A percentile compares a stretch with the other conserved stretches of the same genome.
phyloP scores from a whole-genome alignment of 2,888 invertebrate species.

The Mesochorus sp. region DNA sequence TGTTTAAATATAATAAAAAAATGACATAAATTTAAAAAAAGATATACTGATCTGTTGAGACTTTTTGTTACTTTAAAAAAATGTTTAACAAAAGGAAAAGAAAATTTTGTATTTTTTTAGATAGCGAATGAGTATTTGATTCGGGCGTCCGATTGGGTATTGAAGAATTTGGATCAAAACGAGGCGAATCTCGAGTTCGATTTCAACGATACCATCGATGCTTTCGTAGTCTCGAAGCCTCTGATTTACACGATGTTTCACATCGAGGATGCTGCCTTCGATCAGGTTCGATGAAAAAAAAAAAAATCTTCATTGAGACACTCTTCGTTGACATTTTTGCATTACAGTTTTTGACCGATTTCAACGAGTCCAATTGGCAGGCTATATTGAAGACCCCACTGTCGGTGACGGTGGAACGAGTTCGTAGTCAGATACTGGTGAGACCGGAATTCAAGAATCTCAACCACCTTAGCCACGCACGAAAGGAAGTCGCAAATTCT shows the following conservation, averaged over 20 bases:
- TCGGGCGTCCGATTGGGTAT: conserved; percentile 87
- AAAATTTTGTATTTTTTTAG: conserved; percentile 79
- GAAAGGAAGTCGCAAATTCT: conserved; percentile 73
- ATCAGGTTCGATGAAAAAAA: conserved; percentile 85
- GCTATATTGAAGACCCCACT: conserved; percentile 82
- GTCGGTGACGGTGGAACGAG: conserved; percentile 82
- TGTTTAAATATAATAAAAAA: neutral
- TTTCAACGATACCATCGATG: conserved; percentile 60
- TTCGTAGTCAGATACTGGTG: conserved; percentile 82
- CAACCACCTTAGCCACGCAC: conserved; percentile 71
- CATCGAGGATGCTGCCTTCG: conserved; percentile 89
- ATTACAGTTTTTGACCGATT: conserved; percentile 82
- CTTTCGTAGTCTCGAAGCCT: conserved; percentile 77
- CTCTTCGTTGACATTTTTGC: neutral
- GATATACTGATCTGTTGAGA: no score
- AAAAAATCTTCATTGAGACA: neutral
- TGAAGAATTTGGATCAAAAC: conserved; percentile 81
- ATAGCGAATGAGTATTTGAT: conserved; percentile 88
- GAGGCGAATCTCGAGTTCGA: conserved; percentile 70
- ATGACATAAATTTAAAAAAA: neutral
- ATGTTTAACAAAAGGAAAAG: neutral
- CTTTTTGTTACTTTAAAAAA: no score
- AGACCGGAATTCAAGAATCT: conserved; percentile 83
- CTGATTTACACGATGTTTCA: conserved; percentile 91
- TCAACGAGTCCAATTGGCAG: conserved; percentile 83